Evolutionary conservation across 2,797 vertebrate species (phyloP), one percentile per base, ranked within the genome.

Genomic region (Rhincodon typus): DNA sequence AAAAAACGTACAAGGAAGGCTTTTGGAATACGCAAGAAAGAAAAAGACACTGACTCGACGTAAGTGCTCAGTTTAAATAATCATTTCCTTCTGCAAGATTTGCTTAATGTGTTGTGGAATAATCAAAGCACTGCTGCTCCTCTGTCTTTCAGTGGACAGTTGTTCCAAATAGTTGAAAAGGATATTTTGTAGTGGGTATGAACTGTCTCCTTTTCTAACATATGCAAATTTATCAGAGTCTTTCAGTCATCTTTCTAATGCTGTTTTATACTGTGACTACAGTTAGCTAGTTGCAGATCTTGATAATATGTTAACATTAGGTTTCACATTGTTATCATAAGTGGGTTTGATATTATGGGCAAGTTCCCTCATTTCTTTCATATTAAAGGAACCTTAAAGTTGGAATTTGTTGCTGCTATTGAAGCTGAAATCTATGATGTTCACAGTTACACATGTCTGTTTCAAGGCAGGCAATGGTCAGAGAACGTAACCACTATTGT

Each of bases 1-100:
- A 99, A 99, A 98, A 99, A 99, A 96, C 98, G 99, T 96, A 99
- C 99, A 97, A 98, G 99, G 97, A 99, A 98, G 97, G 99, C 98
- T 96, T 99, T 99, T 97, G 98, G 98, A 96, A 98, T 99, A 98
- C 98, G 99, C 96, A 99, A 97, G 98, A 99, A 98, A 98, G 99
- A 99, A 96, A 99, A 98, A 98, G 99, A 99, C 96, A 98, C 98
- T 97, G 99, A 99, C 96, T 98, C 98, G 96, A 98, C 98, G 99
- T 99, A 97, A 97, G 99, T 98, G 69, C 74, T 95, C 2, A 23
- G n/a, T 93, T n/a, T 69, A 69, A 93, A 69, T 90, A 90, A 38
- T 66, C 53, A 88, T 19, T 93, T n/a, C n/a, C 88, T 91, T 42
- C 21, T 93, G n/a, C 6, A 21, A 69, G 62, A 62, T 93, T 67